Conservation (phyloP, 2,888 invertebrate species). For the Polydrusus tereticollis region DNA sequence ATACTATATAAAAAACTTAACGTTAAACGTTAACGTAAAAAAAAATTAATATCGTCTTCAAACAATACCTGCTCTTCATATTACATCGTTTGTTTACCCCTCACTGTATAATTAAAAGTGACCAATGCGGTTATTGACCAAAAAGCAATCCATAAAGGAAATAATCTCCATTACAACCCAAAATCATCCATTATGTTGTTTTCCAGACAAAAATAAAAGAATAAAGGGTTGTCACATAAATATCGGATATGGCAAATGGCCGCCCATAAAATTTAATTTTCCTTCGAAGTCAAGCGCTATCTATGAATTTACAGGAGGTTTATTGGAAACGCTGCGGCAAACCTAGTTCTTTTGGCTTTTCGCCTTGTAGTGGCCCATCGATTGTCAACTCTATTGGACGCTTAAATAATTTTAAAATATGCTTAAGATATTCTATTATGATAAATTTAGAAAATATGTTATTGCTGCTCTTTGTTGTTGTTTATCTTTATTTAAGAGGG, state of each 20-base stretch:
- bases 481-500: no score
- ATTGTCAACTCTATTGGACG: slow-evolving; percentile 27
- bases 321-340: slow-evolving; percentile 42
- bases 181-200: slow-evolving; percentile 33
- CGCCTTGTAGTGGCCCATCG: slow-evolving; percentile 38
- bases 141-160: slow-evolving; percentile 33
- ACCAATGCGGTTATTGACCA: neutral
- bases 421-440: neutral
- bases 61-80: no score
- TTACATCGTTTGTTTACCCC: neutral
- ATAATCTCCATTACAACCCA: slow-evolving; percentile 34
- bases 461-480: no score
- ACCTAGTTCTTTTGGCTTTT: slow-evolving; percentile 36
- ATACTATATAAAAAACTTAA: no score
- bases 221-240: slow-evolving; percentile 39
- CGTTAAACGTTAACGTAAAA: no score
- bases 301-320: slow-evolving; percentile 49
- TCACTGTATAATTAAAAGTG: neutral
- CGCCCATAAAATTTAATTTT: slow-evolving; percentile 39
- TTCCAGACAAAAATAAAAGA: slow-evolving; percentile 29
- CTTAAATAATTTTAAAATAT: neutral
- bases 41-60: no score
- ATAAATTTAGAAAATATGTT: neutral
- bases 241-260: slow-evolving; percentile 40
- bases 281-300: slow-evolving; percentile 45